phyloP scores from a whole-genome alignment of 2,888 invertebrate genomes.

The Hemaris fuciformis region DNA sequence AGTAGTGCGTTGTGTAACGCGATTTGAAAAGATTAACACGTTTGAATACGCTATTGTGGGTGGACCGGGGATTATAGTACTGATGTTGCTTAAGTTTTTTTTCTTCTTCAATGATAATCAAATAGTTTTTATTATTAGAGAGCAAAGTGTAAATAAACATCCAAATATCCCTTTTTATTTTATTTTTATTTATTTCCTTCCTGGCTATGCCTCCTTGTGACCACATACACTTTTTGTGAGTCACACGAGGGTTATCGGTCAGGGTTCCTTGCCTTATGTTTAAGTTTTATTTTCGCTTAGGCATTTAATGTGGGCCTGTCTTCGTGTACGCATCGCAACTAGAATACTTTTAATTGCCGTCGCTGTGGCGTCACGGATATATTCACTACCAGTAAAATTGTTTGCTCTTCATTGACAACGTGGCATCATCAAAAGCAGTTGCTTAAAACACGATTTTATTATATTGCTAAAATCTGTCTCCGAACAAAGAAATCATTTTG shows the following conservation, averaged over 20 bases:
- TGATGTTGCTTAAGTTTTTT: constrained; percentile 71
- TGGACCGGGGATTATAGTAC: constrained; percentile 67
- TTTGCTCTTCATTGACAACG: neutral
- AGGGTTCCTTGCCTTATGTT: neutral
- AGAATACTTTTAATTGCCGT: constrained; percentile 30
- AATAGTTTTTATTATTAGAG: constrained; percentile 75
- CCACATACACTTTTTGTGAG: neutral
- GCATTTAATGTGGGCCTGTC: constrained; percentile 44
- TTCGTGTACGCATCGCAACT: constrained; percentile 44
- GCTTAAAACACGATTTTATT: neutral
- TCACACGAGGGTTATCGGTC: neutral
- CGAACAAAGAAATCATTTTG: neutral
- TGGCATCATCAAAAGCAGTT: neutral
- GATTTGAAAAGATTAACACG: constrained; percentile 68
- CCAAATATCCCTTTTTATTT: constrained; percentile 79
- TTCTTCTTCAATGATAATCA: constrained; percentile 75
- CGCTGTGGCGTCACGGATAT: neutral
- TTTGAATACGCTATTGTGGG: constrained; percentile 69
- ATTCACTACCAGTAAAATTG: neutral
- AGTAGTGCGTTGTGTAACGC: constrained; percentile 62
- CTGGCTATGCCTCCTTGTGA: constrained; percentile 25
- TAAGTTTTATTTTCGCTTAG: constrained; percentile 30
- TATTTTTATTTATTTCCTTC: constrained; percentile 66
- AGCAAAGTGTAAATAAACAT: constrained; percentile 80
- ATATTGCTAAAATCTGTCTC: neutral